Percentiles rank a stretch among this genome's conserved stretches.
Conservation (phyloP, 2,797 vertebrate genomes). For the Bradypodion ventrale region DNA sequence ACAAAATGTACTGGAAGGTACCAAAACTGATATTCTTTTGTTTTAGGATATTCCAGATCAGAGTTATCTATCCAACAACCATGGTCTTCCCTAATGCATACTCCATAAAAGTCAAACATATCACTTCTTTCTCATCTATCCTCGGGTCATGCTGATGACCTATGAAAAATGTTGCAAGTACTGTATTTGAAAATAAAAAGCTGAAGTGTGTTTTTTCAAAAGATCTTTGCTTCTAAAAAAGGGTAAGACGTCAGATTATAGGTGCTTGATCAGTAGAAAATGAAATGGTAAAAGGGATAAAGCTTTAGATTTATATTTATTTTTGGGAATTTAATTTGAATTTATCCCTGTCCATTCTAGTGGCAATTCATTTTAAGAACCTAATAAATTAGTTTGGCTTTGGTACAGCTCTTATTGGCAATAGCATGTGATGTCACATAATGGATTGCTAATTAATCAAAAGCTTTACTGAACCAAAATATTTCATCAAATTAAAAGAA, state of each 20-base stretch:
- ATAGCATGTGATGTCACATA: slow-evolving; percentile 33
- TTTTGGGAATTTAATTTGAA: slow-evolving; percentile 58
- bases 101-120: background rate
- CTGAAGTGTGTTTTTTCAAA: too few relatives aligned
- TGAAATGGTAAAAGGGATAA: slow-evolving; percentile 40
- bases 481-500: background rate
- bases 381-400: slow-evolving; percentile 64
- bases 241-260: slow-evolving; percentile 3
- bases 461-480: slow-evolving; percentile 34
- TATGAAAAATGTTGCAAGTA: background rate
- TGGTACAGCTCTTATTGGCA: slow-evolving; percentile 48
- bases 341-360: slow-evolving; percentile 45
- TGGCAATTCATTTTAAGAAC: slow-evolving; percentile 54
- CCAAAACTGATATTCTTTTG: background rate
- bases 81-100: background rate
- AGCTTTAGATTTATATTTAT: slow-evolving; percentile 38
- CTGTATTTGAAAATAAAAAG: background rate
- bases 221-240: background rate
- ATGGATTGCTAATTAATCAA: slow-evolving; percentile 44
- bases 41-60: background rate
- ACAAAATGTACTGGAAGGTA: background rate
- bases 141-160: background rate
- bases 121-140: background rate
- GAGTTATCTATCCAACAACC: background rate
- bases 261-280: background rate